phyloP scores from a whole-genome alignment of 1,140 invertebrate species.

The Lepidotrigona ventralis region DNA sequence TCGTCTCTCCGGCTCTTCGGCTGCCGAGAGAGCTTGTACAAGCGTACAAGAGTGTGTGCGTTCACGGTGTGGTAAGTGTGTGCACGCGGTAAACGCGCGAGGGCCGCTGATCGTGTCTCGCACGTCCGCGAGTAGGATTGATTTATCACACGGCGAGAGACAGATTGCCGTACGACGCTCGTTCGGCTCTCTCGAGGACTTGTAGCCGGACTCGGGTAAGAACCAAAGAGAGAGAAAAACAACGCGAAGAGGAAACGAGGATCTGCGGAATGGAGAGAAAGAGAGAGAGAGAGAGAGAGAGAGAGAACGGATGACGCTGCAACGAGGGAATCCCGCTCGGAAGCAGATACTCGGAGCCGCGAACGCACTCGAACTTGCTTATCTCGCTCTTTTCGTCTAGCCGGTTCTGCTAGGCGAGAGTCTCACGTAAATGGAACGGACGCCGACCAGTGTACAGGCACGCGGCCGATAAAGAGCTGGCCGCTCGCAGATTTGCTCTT shows the following conservation, averaged over 20 bases:
- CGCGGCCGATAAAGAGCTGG: constrained; percentile 44
- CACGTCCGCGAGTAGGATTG: constrained; percentile 73
- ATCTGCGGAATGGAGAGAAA: background rate
- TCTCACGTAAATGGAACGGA: constrained; percentile 59
- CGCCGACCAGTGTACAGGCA: constrained; percentile 4
- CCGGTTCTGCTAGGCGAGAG: constrained; percentile 25
- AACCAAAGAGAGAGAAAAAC: constrained; percentile 40
- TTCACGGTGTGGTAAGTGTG: background rate
- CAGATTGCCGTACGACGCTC: constrained; percentile 70
- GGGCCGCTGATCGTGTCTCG: constrained; percentile 70
- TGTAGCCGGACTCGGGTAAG: constrained; percentile 36
- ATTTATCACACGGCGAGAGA: constrained; percentile 76
- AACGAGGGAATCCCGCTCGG: constrained; percentile 42
- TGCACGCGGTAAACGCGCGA: constrained; percentile 52
- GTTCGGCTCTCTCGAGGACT: constrained; percentile 41
- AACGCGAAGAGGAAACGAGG: background rate
- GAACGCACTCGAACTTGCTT: constrained; percentile 51
- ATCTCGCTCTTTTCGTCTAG: constrained; percentile 55
- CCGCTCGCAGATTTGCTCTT: background rate
- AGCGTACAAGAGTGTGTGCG: background rate
- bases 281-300: background rate
- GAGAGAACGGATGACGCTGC: constrained; percentile 19
- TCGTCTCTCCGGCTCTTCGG: constrained; percentile 11
- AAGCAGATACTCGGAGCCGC: constrained; percentile 50
- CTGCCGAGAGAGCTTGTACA: background rate